Conservation (phyloP, 2,113 vertebrate genomes). For the Cercocebus atys region DNA sequence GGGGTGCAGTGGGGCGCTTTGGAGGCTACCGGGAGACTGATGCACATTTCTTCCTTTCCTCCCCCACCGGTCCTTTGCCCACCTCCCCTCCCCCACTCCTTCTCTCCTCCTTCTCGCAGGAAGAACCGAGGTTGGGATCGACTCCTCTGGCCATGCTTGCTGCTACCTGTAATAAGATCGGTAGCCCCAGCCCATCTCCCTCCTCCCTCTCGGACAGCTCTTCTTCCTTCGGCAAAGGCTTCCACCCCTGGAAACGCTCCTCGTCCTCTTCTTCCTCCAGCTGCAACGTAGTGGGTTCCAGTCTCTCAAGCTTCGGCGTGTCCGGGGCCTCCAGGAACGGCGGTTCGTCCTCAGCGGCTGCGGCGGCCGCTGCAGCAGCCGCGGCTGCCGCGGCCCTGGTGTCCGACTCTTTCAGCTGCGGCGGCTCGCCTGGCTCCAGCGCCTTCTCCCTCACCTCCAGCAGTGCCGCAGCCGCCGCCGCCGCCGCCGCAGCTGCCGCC, state of each 20-base stretch:
- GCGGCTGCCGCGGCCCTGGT: conserved; percentile 90
- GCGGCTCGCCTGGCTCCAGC: conserved; percentile 92
- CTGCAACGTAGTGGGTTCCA: conserved; percentile 93
- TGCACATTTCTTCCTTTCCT: conserved; percentile 42
- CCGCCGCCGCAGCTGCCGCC: conserved; percentile 76
- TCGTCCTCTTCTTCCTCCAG: conserved; percentile 87
- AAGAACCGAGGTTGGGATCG: conserved; percentile 98
- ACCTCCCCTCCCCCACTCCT: conserved; percentile 70
- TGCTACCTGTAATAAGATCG: conserved; percentile 99
- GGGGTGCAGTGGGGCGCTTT: conserved; percentile 56
- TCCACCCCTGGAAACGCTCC: conserved; percentile 96
- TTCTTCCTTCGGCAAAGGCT: conserved; percentile 95
- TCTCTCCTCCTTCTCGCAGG: conserved; percentile 85
- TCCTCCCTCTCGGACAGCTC: conserved; percentile 94
- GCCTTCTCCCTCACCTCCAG: conserved; percentile 96
- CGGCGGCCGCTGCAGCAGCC: conserved; percentile 87
- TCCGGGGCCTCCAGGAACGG: conserved; percentile 88
- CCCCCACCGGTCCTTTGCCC: conserved; percentile 49
- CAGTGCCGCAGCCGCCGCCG: conserved; percentile 81
- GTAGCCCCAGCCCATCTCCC: conserved; percentile 96
- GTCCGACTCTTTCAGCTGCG: conserved; percentile 93
- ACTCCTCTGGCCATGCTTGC: conserved; percentile 99
- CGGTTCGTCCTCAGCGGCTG: conserved; percentile 83
- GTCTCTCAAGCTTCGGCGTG: conserved; percentile 90
- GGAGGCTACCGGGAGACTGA: conserved; percentile 67